Conservation (phyloP, 2,113 vertebrate species). For the Shinisaurus crocodilurus region DNA sequence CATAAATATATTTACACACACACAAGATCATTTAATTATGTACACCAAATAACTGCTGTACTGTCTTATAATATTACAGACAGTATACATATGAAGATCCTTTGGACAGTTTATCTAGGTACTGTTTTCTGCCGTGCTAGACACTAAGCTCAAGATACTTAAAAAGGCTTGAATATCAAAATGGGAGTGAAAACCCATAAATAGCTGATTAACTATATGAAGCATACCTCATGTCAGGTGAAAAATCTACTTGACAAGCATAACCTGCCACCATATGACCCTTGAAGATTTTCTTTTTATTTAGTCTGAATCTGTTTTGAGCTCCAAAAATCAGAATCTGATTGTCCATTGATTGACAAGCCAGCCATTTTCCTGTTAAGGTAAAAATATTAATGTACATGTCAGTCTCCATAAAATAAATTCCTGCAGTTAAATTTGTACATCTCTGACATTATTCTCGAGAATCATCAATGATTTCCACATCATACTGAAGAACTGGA, state of each 20-base stretch:
- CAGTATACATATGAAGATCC: not conserved
- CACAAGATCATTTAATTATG: not conserved
- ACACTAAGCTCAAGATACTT: not conserved
- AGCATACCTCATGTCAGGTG: conserved; percentile 96
- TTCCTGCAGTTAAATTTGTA: not conserved
- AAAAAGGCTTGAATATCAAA: conserved; percentile 15
- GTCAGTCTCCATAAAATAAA: conserved; percentile 11
- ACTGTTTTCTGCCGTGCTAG: fast-evolving
- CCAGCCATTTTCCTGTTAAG: conserved; percentile 93
- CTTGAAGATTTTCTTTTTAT: conserved; percentile 99
- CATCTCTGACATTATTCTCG: not conserved
- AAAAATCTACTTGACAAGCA: conserved; percentile 98
- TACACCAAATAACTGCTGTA: not conserved
- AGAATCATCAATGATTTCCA: not conserved
- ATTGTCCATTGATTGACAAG: conserved; percentile 99
- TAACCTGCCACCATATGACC: conserved; percentile 99
- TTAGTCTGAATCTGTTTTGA: conserved; percentile 97
- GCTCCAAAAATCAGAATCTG: conserved; percentile 99
- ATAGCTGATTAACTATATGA: not conserved
- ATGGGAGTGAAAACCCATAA: not conserved
- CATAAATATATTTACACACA: no score
- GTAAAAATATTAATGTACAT: conserved; percentile 35
- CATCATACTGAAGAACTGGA: not conserved
- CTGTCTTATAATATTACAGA: not conserved
- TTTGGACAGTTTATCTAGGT: not conserved